Conservation (phyloP, 2,113 vertebrate genomes). For the Platanista minor region DNA sequence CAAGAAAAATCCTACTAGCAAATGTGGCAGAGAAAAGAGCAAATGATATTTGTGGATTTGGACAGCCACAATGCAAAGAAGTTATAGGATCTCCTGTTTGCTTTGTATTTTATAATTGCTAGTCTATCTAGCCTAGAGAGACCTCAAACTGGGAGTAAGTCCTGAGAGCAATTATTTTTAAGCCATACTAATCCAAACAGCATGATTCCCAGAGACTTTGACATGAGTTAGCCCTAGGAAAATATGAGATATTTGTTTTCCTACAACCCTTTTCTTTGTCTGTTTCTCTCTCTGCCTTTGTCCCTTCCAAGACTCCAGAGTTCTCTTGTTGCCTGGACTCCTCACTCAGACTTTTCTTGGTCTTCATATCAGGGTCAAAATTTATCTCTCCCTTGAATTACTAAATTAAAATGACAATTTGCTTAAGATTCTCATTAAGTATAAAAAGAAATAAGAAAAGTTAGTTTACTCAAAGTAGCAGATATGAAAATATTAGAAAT, state of each 20-base stretch:
- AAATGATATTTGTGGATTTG: slow-evolving; percentile 49
- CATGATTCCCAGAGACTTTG: slow-evolving; percentile 14
- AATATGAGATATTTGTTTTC: slow-evolving; percentile 21
- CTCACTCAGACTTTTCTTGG: background rate
- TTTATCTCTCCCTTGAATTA: background rate
- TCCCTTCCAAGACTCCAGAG: background rate
- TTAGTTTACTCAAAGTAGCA: background rate
- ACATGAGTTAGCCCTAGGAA: background rate
- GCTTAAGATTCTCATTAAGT: background rate
- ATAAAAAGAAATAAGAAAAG: background rate
- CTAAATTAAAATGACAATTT: background rate
- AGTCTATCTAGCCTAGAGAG: slow-evolving; percentile 1
- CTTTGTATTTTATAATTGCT: slow-evolving; percentile 26
- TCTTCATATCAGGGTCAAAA: background rate
- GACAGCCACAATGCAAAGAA: slow-evolving; percentile 22
- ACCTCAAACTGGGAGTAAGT: background rate
- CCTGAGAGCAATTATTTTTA: slow-evolving; percentile 36
- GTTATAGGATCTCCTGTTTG: slow-evolving; percentile 48
- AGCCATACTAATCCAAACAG: slow-evolving; percentile 27
- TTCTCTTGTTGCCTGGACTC: background rate
- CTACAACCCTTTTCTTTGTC: background rate
- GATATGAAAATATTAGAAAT: background rate
- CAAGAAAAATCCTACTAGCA: slow-evolving; percentile 10
- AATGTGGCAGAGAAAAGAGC: slow-evolving; percentile 39
- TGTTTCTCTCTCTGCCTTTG: background rate